Percentiles rank a stretch among this genome's conserved stretches.
Evolutionary conservation across 1,140 invertebrate genomes (phyloP).

Genomic region (silkworm (Bombyx mori)): ASM3026992v2 NC_085108.1:4072001-4072500

Average conservation of each 20-base stretch:
- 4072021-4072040: too few species aligned
- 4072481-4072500: conserved; percentile 40
- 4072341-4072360: conserved; percentile 33
- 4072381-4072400: conserved; percentile 26
- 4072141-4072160: conserved; percentile 81
- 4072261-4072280: conserved; percentile 60
- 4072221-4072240: conserved; percentile 93
- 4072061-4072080: not conserved
- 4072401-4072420: conserved; percentile 22
- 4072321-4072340: conserved; percentile 44
- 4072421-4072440: conserved; percentile 32
- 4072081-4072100: conserved; percentile 57
- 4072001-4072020: too few species aligned
- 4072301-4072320: conserved; percentile 63
- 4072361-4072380: conserved; percentile 24
- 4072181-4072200: conserved; percentile 93
- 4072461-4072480: conserved; percentile 37
- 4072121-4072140: conserved; percentile 89
- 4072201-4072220: conserved; percentile 90
- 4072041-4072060: too few species aligned
- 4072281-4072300: conserved; percentile 58
- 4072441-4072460: conserved; percentile 31
- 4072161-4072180: conserved; percentile 95
- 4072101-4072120: conserved; percentile 82
- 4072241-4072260: conserved; percentile 85